Evolutionary conservation across 2,113 vertebrate species (phyloP), one percentile per base, ranked within the genome.

Genomic region (Chloropsis hardwickii): DNA sequence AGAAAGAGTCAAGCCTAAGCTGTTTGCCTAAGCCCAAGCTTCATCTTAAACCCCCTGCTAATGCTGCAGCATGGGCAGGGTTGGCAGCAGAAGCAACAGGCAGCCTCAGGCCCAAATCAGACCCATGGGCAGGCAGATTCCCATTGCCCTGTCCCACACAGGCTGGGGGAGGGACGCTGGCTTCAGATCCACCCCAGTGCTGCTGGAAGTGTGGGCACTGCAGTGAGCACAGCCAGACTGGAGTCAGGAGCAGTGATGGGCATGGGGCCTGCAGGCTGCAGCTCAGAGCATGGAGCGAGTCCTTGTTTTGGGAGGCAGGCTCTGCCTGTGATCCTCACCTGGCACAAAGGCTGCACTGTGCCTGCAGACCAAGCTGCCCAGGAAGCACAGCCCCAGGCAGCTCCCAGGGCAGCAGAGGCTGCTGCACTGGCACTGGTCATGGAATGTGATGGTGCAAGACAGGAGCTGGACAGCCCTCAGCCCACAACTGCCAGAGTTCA

Each of bases 1-100:
- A 93, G 85, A 87, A 61, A 92, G 86, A 94, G 83, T 82, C 86
- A 88, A 86, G 69, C n/a, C 45, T 81, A 76, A 92, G 50, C 86
- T 78, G 83, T 81, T 86, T 91, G 84, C 69, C 73, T 84, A 78
- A 96, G 21, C 48, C 53, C 79, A 54, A 60, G 28, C 72, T 86
- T 81, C 54, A 54, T 37, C 47, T 58, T 70, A 86, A 77, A 73
- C 9, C 31, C 48, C 69, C 48, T 53, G 45, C 37, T 69, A 83
- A 27, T 6, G 60, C 67, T 4, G 54, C 60, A 72, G 74, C 44
- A 57, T 3, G 5, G 35, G 70, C 56, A 62, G 42, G 25, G 51
- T 2, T 66, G 42, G 39, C 29, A 71, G 73, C 15, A 79, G 64
- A 35, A 88, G 51, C 39, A 77, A 70, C 47, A 78, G 58, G 35